Conservation (phyloP, 2,888 invertebrate genomes). For the Elysia crispata region DNA sequence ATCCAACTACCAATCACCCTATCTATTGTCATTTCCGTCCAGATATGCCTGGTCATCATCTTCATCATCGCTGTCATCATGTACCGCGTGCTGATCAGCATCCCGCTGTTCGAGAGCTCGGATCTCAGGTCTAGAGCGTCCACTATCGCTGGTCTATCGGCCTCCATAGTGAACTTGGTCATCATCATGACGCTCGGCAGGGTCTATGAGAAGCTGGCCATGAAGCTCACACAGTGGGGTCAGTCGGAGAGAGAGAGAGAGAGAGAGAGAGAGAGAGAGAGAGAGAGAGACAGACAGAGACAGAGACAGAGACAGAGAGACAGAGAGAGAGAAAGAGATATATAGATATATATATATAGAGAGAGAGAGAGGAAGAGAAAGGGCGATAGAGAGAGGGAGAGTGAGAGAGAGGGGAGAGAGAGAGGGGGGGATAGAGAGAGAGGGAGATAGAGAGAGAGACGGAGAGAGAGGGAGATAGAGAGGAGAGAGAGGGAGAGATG, state of each 20-base stretch:
- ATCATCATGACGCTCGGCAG: slow-evolving; percentile 81
- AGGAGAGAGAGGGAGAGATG: too few relatives aligned
- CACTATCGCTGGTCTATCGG: slow-evolving; percentile 79
- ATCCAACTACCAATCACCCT: too few relatives aligned
- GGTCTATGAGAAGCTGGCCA: slow-evolving; percentile 80
- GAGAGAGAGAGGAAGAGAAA: too few relatives aligned
- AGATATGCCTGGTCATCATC: slow-evolving; percentile 80
- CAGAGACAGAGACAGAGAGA: too few relatives aligned
- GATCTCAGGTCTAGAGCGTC: slow-evolving; percentile 78
- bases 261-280: not conserved
- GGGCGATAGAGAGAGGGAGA: too few relatives aligned
- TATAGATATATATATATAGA: too few relatives aligned
- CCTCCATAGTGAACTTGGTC: slow-evolving; percentile 80
- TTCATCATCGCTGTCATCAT: slow-evolving; percentile 81
- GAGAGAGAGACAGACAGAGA: too few relatives aligned
- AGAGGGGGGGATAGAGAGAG: too few relatives aligned
- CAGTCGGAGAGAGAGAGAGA: slow-evolving; percentile 10
- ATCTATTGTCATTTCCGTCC: slow-evolving; percentile 50
- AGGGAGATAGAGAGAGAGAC: not conserved
- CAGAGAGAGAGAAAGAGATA: too few relatives aligned
- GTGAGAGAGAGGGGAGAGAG: too few relatives aligned
- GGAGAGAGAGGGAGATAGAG: too few relatives aligned
- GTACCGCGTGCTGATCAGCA: slow-evolving; percentile 80
- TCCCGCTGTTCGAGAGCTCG: slow-evolving; percentile 79
- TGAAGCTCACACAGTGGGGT: slow-evolving; percentile 53